Conservation (phyloP, 2,113 vertebrate species). For the Corythornis madagascariensis region DNA sequence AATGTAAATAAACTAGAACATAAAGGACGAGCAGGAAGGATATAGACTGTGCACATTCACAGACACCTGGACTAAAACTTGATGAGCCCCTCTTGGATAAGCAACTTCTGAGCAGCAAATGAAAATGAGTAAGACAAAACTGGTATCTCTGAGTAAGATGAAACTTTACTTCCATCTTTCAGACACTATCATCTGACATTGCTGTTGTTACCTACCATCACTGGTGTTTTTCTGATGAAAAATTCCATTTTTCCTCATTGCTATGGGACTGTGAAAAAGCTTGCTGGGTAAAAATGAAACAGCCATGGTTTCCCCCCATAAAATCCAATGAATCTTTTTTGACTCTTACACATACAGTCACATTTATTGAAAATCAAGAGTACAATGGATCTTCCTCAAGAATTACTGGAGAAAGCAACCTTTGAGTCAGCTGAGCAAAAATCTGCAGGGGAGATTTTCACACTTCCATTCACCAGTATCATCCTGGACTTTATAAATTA, state of each 20-base stretch:
- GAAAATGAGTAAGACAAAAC: background rate
- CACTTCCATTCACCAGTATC: background rate
- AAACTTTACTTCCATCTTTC: background rate
- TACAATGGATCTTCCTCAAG: background rate
- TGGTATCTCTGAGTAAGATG: background rate
- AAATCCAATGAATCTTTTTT: background rate
- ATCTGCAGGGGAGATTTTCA: background rate
- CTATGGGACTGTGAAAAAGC: background rate
- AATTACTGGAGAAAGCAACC: background rate
- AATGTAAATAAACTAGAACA: background rate
- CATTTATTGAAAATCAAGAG: background rate
- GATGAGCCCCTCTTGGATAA: background rate
- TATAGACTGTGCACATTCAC: background rate
- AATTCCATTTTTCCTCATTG: background rate
- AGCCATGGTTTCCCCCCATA: background rate
- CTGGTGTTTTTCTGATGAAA: background rate
- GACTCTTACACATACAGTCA: background rate
- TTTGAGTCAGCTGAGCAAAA: background rate
- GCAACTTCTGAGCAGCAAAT: background rate
- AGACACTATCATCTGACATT: background rate
- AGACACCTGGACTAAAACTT: background rate
- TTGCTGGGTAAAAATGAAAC: background rate
- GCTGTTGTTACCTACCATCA: background rate
- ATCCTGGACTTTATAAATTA: background rate
- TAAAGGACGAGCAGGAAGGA: background rate